These are phyloP conservation scores for Eristalis pertinax DNA, from an alignment of 2,888 invertebrate species.

Conservation along the genomic window DNA sequence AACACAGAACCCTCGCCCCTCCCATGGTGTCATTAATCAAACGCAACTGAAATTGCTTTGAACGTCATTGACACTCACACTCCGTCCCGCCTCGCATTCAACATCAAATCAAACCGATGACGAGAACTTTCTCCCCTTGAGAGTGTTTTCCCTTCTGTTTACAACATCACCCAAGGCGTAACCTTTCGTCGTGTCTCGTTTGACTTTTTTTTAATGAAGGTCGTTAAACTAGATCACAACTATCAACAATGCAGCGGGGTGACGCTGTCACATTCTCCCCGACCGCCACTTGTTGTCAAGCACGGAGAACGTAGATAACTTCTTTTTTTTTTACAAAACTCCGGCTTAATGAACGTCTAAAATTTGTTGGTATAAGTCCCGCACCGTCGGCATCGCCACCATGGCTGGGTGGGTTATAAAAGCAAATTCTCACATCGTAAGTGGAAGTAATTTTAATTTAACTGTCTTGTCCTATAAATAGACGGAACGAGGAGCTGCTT, in stretches of 20 bases:
- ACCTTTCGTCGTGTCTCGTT: not conserved
- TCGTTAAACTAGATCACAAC: not conserved
- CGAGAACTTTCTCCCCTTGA: not conserved
- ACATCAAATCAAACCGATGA: not conserved
- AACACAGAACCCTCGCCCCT: not conserved
- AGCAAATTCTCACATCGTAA: constrained; percentile 58
- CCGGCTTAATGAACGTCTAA: not conserved
- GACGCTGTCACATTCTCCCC: not conserved
- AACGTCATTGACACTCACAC: not conserved
- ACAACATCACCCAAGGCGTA: not conserved
- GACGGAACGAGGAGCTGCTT: not conserved
- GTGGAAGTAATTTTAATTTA: constrained; percentile 58
- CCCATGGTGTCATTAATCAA: not conserved
- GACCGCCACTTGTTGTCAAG: not conserved
- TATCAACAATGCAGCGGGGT: not conserved
- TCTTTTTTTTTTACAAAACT: not conserved
- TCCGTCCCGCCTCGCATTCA: not conserved
- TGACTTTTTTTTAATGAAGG: not conserved
- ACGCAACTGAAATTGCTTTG: not conserved
- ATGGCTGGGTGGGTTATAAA: not conserved
- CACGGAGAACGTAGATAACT: not conserved
- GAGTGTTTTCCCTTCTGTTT: not conserved
- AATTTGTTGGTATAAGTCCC: not conserved
- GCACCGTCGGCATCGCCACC: not conserved
- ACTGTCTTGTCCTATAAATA: constrained; percentile 46